These are phyloP conservation scores for Syngnathoides biaculeatus DNA, from an alignment of 2,113 vertebrate species.

Conservation along the genomic window DNA sequence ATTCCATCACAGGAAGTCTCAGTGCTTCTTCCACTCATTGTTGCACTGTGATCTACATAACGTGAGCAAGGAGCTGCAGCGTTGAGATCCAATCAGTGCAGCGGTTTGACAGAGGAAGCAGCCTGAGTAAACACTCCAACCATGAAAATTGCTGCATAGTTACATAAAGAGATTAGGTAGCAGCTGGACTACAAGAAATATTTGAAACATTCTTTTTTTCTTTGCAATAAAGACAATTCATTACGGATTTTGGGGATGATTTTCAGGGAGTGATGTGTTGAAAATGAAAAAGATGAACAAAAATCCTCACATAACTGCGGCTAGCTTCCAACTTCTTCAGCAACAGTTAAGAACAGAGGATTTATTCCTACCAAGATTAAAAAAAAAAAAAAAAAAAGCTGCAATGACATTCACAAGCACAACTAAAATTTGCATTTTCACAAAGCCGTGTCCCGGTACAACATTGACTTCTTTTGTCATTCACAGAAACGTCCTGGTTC, in stretches of 20 bases:
- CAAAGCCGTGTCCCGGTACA: background rate
- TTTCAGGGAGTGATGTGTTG: background rate
- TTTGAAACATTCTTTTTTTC: background rate
- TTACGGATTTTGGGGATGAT: background rate
- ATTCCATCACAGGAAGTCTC: slow-evolving; percentile 23
- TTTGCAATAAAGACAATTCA: background rate
- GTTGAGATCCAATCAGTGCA: slow-evolving; percentile 20
- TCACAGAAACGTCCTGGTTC: background rate
- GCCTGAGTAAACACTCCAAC: slow-evolving; percentile 11
- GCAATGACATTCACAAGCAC: background rate
- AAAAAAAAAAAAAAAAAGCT: background rate
- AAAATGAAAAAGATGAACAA: background rate
- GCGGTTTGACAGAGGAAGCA: slow-evolving; percentile 12
- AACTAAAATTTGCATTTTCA: background rate
- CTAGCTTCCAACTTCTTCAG: background rate
- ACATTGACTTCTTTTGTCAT: background rate
- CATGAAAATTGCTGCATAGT: background rate
- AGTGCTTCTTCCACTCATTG: slow-evolving; percentile 11
- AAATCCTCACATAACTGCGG: background rate
- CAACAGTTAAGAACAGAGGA: background rate
- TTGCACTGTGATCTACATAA: slow-evolving; percentile 11
- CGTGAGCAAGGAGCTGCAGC: slow-evolving; percentile 13
- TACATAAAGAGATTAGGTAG: background rate
- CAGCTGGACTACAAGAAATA: background rate
- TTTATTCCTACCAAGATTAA: background rate